Base-by-base conservation (phyloP, 92 coral and sea anemone genomes). In the Paragorgia papillata region DNA sequence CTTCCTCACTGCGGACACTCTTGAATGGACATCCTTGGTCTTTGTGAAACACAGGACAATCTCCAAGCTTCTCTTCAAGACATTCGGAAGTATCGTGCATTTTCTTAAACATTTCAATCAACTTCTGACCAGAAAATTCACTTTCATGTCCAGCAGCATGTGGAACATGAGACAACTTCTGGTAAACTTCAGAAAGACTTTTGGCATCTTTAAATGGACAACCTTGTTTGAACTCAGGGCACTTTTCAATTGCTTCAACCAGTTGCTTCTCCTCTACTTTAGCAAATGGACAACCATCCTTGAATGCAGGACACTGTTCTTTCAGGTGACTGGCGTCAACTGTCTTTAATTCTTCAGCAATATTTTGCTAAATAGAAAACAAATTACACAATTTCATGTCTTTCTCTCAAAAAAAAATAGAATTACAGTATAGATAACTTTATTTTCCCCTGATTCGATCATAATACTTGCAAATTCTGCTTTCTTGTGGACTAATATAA, bases 1-100 rank as follows among this genome's bases (percentile, higher is more conserved):
- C 97, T 58, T 93, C 97, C 41, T 90, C 66, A 75, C 93, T 90
- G 57, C 97, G 91, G 76, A 93, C 83, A 19, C 91, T 90, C 74
- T 91, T 93, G 77, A 93, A 93, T 29, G 97, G 97, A 57, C 97
- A 93, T 22, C 97, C 97, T 57, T 89, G 88, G 59, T 86, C 96
- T 39, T 80, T 84, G 24, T 77, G 82, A 68, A 93, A 93, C 58
- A 93, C 93, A n/a, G 97, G 97, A 48, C 97, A 93, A 30, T 88
- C 87, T 31, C 97, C 97, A 73, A 93, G 81, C 34, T 90, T 88
- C 9, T 90, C 85, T 73, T 88, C 89, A 24, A 93, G 79, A 13
- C 86, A 84, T 41, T 68, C 84, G 19, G 97, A 93, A 53, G 91
- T 76, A 59, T 80, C 66, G 60, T 93, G 97, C 21, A 93, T 83